phyloP scores from a whole-genome alignment of 2,888 invertebrate genomes.

The Scaptodrosophila latifasciaeformis region DNA sequence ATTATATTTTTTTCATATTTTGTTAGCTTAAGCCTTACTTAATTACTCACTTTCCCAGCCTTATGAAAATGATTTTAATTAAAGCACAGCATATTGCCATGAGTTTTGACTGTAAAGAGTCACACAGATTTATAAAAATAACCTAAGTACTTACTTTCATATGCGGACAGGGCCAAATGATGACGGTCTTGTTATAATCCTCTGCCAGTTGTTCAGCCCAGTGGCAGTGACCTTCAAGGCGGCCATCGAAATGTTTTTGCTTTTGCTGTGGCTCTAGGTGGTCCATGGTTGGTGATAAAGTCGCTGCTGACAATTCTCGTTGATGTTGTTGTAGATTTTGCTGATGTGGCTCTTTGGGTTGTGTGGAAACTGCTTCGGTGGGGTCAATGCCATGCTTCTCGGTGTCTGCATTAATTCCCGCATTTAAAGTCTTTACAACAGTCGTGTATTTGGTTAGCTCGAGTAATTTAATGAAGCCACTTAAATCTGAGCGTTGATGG shows the following conservation, averaged over 20 bases:
- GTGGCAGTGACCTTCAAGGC: constrained; percentile 69
- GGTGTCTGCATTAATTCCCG: constrained; percentile 67
- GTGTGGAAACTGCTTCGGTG: constrained; percentile 39
- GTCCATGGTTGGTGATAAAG: constrained; percentile 36
- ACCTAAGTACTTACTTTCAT: constrained; percentile 75
- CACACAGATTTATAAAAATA: too few species aligned
- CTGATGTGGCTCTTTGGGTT: constrained; percentile 40
- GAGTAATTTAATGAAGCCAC: constrained; percentile 73
- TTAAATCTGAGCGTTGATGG: constrained; percentile 69
- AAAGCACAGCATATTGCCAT: too few species aligned
- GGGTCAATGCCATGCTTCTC: constrained; percentile 52
- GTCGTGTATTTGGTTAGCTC: constrained; percentile 73
- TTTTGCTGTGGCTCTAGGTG: constrained; percentile 20
- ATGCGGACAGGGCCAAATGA: constrained; percentile 74
- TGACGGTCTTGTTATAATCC: constrained; percentile 72
- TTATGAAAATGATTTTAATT: too few species aligned
- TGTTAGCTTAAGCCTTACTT: too few species aligned
- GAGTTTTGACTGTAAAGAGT: too few species aligned
- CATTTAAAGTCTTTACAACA: constrained; percentile 72
- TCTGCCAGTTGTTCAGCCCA: constrained; percentile 71
- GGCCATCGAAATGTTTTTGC: constrained; percentile 20
- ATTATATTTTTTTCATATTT: too few species aligned
- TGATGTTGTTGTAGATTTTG: constrained; percentile 34
- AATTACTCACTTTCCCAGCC: too few species aligned
- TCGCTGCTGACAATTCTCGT: constrained; percentile 39